Base-by-base conservation (phyloP, 23 tunicate species). In the Ciona savignyi region DNA sequence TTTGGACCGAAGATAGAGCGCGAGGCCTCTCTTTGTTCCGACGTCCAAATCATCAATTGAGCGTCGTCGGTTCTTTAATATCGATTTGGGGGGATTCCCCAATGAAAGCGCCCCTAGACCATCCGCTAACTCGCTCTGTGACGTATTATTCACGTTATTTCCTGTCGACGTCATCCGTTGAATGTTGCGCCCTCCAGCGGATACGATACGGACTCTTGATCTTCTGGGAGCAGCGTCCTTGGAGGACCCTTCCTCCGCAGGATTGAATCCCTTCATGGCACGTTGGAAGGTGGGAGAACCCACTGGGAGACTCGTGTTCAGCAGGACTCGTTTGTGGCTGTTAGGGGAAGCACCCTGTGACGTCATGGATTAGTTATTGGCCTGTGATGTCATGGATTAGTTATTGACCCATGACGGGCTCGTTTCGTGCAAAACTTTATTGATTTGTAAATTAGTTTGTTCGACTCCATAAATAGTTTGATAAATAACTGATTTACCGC, bases 221-320 rank as follows among this genome's bases (percentile, higher is more conserved):
- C 30, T 66, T 66, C 27, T 34, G 26, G 4, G 9, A 6, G n/a
- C n/a, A 27, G 68, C 22, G 1, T 31, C 30, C 0, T 77, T 35
- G 35, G 23, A 49, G 4, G 9, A 26, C 23, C 26, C 75, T 21
- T 34, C 33, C 68, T 64, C 72, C 3, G 51, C 67, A 2, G 75
- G 70, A 2, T 68, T 67, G 23, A 82, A 32, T 2, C 83, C 83
- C 62, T 81, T 71, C 96, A 88, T 81, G 27, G 87, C 87, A 27
- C 96, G 65, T 77, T 88, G 96, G 77, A 88, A 88, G 0, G 96
- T 78, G 20, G 96, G 96, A 1, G 96, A 88, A 0, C 83, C 96
- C 23, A 77, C 35, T 23, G 96, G 96, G 1, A 88, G 74, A 33
- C 78, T 63, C 0, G 87, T 88, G 79, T 88, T 88, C 25, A 88